A percentile compares a stretch with the other conserved stretches of the same genome.
Conservation (phyloP, 2,113 vertebrate species). For the Pseudois nayaur region DNA sequence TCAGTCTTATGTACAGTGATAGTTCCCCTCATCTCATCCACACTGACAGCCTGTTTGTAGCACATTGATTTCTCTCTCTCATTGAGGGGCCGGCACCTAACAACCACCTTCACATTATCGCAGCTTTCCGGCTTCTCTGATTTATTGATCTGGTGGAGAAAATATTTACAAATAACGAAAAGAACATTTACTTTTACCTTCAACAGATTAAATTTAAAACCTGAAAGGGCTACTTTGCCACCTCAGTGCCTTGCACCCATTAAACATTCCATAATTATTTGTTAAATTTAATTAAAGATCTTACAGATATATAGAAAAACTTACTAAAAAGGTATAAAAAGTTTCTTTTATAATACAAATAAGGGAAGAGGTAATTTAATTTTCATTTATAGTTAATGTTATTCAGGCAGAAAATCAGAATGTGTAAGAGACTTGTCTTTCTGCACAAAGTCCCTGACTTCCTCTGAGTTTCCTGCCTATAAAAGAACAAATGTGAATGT, state of each 20-base stretch:
- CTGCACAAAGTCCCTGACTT: not conserved
- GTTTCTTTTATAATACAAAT: conserved; percentile 27
- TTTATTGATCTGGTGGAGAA: conserved; percentile 92
- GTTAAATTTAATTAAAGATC: conserved; percentile 24
- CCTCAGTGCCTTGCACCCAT: not conserved
- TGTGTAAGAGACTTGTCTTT: not conserved
- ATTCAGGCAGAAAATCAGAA: not conserved
- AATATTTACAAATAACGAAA: conserved; percentile 24
- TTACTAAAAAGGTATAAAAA: not conserved
- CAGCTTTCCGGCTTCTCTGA: conserved; percentile 88
- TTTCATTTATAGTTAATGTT: not conserved
- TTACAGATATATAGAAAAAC: not conserved
- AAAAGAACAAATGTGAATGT: not conserved
- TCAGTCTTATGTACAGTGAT: conserved; percentile 96
- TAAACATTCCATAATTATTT: not conserved
- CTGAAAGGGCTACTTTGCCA: not conserved
- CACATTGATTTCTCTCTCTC: conserved; percentile 92
- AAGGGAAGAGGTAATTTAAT: not conserved
- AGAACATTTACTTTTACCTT: not conserved
- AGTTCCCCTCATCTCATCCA: conserved; percentile 96
- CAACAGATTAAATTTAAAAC: not conserved
- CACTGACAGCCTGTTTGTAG: conserved; percentile 88
- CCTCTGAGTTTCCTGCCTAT: not conserved
- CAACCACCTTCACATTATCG: conserved; percentile 97
- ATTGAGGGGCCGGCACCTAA: conserved; percentile 95